phyloP scores from a whole-genome alignment of 2,113 vertebrate genomes.

The Oreochromis niloticus region DNA sequence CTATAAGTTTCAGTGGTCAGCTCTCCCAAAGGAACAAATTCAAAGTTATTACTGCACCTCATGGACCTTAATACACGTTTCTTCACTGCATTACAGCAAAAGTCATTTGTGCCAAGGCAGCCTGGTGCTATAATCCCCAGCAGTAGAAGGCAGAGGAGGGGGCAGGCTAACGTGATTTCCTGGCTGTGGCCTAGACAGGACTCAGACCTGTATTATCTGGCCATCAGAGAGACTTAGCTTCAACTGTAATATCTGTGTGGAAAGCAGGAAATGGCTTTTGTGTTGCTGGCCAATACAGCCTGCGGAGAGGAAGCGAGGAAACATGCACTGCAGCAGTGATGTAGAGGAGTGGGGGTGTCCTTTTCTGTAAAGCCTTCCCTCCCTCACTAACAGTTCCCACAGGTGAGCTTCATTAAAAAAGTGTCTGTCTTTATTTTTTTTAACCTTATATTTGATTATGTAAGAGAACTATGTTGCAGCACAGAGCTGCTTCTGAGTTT shows the following conservation, averaged over 20 bases:
- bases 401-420: neutral
- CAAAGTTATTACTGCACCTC: neutral
- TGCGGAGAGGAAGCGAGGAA: slow-evolving; percentile 34
- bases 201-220: slow-evolving; percentile 41
- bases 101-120: slow-evolving; percentile 21
- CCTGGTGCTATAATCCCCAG: slow-evolving; percentile 32
- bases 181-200: slow-evolving; percentile 29
- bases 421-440: neutral
- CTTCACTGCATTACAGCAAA: neutral
- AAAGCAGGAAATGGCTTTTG: slow-evolving; percentile 57
- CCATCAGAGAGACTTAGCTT: slow-evolving; percentile 47
- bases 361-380: neutral
- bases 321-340: slow-evolving; percentile 10
- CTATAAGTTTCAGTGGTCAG: neutral
- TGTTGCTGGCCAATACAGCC: slow-evolving; percentile 40
- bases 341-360: neutral
- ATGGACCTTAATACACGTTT: neutral
- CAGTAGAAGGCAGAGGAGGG: slow-evolving; percentile 10
- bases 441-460: slow-evolving; percentile 42
- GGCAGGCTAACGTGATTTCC: slow-evolving; percentile 46
- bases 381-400: neutral
- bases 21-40: neutral
- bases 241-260: slow-evolving; percentile 39
- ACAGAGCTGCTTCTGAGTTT: slow-evolving; percentile 71
- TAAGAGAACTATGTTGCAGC: slow-evolving; percentile 58